Evolutionary conservation across 2,797 vertebrate genomes (phyloP), one percentile per base, ranked within the genome.

Genomic region (Gorsachius magnificus): DNA sequence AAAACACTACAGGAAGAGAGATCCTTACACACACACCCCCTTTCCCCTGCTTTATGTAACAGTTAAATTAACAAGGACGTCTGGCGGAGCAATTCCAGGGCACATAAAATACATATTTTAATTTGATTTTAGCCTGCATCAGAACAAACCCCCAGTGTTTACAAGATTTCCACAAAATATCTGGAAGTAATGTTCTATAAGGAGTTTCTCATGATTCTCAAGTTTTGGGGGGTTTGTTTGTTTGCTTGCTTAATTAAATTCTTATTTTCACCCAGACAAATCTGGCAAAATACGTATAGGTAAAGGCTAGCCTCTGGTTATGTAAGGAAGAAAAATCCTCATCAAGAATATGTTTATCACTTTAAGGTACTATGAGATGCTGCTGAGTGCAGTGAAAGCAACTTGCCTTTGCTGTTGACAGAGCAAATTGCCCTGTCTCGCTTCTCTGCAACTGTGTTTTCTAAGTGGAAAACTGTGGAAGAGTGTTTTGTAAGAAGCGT

Each of bases 371-470:
- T 38, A 11, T 9, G 68, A 46, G 33, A 51, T 81, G 69, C 22
- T 86, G 86, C 66, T 0, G 65, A 85, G 74, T 84, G 77, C 48
- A 65, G 61, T 53, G 78, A 80, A 77, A 94, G 50, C 76, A 84
- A 80, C 54, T 94, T 82, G 81, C 45, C 66, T 87, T 70, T 90
- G 82, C 87, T 95, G 64, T 54, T 0, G 2, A 81, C 28, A 28
- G 74, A 83, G 92, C 68, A 19, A 75, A 77, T 57, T 61, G 83
- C 79, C 38, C 12, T 46, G 36, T 76, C 75, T 94, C 4, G 26
- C 71, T 93, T 96, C 76, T 60, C 76, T 94, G 74, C 53, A 90
- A 83, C 45, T 61, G 56, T 53, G 43, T 80, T 95, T 90, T 48
- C 76, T 64, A 51, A 88, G 92, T 88, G 72, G 56, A 41, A 94